Base-by-base conservation (phyloP, 2,113 vertebrate genomes). In the Saccopteryx bilineata region DNA sequence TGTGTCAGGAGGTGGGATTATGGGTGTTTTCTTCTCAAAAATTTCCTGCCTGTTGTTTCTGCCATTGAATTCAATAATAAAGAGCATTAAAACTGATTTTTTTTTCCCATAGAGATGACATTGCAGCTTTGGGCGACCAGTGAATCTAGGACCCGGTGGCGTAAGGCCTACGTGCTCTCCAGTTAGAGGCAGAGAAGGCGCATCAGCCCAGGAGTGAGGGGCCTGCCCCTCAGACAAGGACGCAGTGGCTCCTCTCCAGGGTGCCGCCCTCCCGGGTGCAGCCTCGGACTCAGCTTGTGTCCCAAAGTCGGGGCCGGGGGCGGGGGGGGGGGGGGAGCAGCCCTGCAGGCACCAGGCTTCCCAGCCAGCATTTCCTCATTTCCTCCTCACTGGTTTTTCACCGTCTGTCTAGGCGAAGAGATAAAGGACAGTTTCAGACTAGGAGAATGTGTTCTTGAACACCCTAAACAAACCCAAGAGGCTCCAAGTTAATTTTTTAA, bases 401-500 rank as follows among this genome's bases (percentile, higher is more conserved):
- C 46, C 69, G 14, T 69, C 39, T 12, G 68, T 61, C 65, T 31
- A 75, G 69, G 50, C 68, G 58, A 76, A 52, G 79, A 93, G 91
- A 71, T 8, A 9, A n/a, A 14, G 54, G 24, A n/a, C n/a, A 48
- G 18, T 65, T 88, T 65, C 39, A 87, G 92, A 50, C 65, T 56
- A 84, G 71, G 10, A 80, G 52, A 68, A 18, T 56, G 5, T 4
- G 60, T 94, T 72, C 66, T 76, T 65, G 24, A 61, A 76, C 1
- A 13, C 58, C 31, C 91, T 84, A 31, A 69, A 72, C 26, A 81
- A 86, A 93, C 28, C 19, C 60, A 74, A 94, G 86, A 93, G 75
- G 52, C 58, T 95, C n/a, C 2, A 24, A 91, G 61, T 33, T 95
- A 76, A 79, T 75, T 88, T 95, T 92, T 84, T 24, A 65, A 95